phyloP scores from a whole-genome alignment of 2,888 invertebrate genomes.

The Eupithecia tripunctaria region DNA sequence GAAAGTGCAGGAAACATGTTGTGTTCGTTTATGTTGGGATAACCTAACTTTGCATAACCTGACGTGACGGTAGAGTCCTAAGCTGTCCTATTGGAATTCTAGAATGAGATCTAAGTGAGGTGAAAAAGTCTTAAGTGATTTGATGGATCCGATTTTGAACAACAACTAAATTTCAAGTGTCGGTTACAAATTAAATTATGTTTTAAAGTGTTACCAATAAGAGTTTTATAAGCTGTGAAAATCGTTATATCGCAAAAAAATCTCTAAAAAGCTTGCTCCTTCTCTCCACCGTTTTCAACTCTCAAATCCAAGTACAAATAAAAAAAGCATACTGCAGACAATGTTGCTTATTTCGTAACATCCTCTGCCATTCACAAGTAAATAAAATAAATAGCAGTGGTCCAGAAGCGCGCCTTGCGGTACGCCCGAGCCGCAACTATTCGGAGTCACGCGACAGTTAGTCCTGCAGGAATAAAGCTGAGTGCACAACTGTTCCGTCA shows the following conservation, averaged over 20 bases:
- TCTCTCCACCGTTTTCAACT: background rate
- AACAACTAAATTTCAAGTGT: background rate
- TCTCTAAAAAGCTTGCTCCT: background rate
- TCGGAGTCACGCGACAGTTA: conserved; percentile 77
- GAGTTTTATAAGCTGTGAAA: background rate
- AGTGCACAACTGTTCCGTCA: conserved; percentile 76
- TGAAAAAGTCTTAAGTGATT: background rate
- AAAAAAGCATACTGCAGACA: conserved; percentile 32
- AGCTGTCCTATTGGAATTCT: conserved; percentile 12
- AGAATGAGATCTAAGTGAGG: background rate
- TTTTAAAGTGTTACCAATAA: background rate
- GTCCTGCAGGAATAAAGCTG: conserved; percentile 79
- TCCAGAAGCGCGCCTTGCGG: conserved; percentile 66
- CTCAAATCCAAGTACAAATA: background rate
- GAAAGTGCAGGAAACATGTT: conserved; percentile 38
- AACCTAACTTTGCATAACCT: conserved; percentile 19
- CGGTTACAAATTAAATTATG: background rate
- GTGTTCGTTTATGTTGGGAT: conserved; percentile 39
- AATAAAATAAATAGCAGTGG: conserved; percentile 66
- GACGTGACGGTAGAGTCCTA: conserved; percentile 5
- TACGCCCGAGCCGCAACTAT: conserved; percentile 68
- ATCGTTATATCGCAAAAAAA: background rate
- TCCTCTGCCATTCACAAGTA: conserved; percentile 54
- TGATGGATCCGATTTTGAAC: background rate
- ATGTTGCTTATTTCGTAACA: conserved; percentile 57